A percentile compares a stretch with the other conserved stretches of the same genome.
These are phyloP conservation scores for Vanessa cardui DNA, from an alignment of 2,888 invertebrate species.

Conservation along the genomic window DNA sequence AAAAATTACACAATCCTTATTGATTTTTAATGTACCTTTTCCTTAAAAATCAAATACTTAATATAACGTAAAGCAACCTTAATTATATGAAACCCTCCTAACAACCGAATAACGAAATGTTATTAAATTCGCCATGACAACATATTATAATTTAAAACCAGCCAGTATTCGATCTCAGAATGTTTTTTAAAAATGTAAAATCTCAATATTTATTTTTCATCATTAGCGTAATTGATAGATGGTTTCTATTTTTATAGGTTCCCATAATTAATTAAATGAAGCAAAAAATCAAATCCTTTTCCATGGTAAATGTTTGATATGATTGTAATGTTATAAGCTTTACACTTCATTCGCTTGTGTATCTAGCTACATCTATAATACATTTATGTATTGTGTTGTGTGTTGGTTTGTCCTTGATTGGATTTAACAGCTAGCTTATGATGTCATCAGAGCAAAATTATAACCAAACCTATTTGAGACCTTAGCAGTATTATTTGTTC, in stretches of 20 bases:
- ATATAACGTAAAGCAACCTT: background rate
- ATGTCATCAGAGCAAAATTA: conserved; percentile 42
- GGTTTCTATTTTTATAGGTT: conserved; percentile 55
- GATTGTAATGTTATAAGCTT: conserved; percentile 5
- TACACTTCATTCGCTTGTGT: conserved; percentile 8
- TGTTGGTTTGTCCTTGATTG: conserved; percentile 46
- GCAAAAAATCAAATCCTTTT: conserved; percentile 63
- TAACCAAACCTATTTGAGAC: conserved; percentile 11
- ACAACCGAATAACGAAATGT: conserved; percentile 37
- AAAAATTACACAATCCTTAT: conserved; percentile 7
- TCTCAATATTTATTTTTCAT: background rate
- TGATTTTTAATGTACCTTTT: background rate
- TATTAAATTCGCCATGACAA: conserved; percentile 60
- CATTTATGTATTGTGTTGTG: conserved; percentile 15
- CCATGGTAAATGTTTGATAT: conserved; percentile 57
- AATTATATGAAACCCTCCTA: background rate
- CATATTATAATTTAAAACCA: conserved; percentile 16
- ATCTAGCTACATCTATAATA: conserved; percentile 13
- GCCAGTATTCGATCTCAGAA: background rate
- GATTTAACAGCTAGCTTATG: conserved; percentile 41
- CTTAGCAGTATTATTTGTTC: background rate
- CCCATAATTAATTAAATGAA: conserved; percentile 59
- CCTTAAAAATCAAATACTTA: background rate
- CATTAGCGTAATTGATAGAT: background rate
- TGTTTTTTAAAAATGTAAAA: background rate